These are phyloP conservation scores for Sminthurides aquaticus DNA, from an alignment of 2,888 invertebrate species.

Conservation along the genomic window DNA sequence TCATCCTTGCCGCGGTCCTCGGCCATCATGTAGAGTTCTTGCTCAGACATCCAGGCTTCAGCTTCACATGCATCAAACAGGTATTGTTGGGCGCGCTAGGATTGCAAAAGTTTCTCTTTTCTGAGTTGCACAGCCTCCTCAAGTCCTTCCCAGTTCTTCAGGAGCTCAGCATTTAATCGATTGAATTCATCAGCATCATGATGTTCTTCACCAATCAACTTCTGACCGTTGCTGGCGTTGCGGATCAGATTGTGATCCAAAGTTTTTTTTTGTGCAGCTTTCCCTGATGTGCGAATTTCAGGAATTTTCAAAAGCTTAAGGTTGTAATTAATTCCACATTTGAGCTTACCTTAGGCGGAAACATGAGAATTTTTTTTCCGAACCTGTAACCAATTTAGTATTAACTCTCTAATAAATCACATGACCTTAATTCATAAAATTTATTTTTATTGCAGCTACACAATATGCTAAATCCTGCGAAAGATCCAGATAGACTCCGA, in stretches of 20 bases:
- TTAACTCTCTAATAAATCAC: no score
- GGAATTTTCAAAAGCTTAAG: no score
- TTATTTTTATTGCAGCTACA: no score
- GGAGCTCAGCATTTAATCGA: conserved; percentile 76
- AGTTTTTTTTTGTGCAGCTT: no score
- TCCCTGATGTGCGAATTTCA: no score
- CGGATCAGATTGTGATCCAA: conserved; percentile 81
- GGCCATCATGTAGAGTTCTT: conserved; percentile 99
- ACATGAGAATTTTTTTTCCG: no score
- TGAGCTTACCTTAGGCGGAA: no score
- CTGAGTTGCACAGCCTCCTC: conserved; percentile 90
- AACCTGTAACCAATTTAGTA: no score
- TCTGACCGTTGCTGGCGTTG: conserved; percentile 90
- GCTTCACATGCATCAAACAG: conserved; percentile 98
- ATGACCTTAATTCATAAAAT: no score
- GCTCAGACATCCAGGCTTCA: conserved; percentile 99
- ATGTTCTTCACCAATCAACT: conserved; percentile 91
- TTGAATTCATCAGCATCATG: conserved; percentile 86
- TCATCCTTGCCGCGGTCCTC: conserved; percentile 98
- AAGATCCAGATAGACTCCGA: no score
- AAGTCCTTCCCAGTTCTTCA: conserved; percentile 87
- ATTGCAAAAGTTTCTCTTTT: conserved; percentile 73
- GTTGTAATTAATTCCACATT: no score
- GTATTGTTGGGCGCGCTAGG: conserved; percentile 90
- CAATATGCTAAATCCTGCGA: no score